phyloP scores from a whole-genome alignment of 2,888 invertebrate species.

The Hirtodrosophila confusa region DNA sequence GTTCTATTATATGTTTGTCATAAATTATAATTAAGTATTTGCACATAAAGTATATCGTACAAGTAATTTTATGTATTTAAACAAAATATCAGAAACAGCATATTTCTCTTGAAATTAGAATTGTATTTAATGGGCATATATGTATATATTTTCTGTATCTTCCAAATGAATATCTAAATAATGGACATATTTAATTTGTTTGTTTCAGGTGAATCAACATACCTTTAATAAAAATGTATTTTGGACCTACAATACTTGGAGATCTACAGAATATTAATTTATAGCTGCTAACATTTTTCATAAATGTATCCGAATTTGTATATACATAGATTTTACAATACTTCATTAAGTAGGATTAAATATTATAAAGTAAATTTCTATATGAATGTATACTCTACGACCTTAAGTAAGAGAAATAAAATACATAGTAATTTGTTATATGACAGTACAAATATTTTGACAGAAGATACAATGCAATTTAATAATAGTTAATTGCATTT shows the following conservation, averaged over 20 bases:
- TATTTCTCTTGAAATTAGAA: too few species aligned
- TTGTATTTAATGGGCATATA: too few species aligned
- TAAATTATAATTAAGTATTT: too few species aligned
- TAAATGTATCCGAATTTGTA: conserved; percentile 70
- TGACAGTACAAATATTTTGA: background rate
- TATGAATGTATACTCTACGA: conserved; percentile 42
- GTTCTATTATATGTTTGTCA: too few species aligned
- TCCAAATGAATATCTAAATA: conserved; percentile 5
- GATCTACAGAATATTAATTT: conserved; percentile 63
- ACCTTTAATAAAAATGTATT: conserved; percentile 74
- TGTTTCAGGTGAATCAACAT: conserved; percentile 83
- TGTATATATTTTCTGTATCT: background rate
- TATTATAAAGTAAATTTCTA: conserved; percentile 58
- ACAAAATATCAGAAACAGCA: too few species aligned
- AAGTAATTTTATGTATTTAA: too few species aligned
- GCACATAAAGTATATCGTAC: too few species aligned
- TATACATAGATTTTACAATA: conserved; percentile 61
- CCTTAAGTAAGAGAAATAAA: conserved; percentile 28
- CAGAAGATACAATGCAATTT: background rate
- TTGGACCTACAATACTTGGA: conserved; percentile 64
- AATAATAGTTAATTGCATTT: too few species aligned
- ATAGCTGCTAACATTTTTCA: conserved; percentile 59
- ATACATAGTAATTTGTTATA: conserved; percentile 42
- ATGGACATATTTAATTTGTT: conserved; percentile 20
- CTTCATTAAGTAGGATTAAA: conserved; percentile 62